Percentiles rank a stretch among this genome's conserved stretches.
Conservation (phyloP, 2,113 vertebrate species). For the Nothobranchius kuhntae region DNA sequence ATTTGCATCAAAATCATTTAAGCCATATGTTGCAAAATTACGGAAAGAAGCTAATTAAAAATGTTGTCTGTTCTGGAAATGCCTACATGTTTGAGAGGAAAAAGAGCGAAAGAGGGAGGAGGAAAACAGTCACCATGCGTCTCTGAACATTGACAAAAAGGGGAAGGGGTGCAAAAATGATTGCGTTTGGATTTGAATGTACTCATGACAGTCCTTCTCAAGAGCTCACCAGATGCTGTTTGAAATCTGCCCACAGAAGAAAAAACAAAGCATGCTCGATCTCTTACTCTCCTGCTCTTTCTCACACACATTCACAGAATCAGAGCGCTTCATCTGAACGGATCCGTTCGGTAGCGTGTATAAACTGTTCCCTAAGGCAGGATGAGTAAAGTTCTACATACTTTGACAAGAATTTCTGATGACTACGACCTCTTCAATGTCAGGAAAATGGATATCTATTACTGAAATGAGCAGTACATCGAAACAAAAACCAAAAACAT, state of each 20-base stretch:
- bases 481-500: not conserved
- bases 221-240: slow-evolving; percentile 81
- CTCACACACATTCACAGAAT: slow-evolving; percentile 47
- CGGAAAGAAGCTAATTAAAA: slow-evolving; percentile 82
- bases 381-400: slow-evolving; percentile 27
- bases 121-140: slow-evolving; percentile 70
- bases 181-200: slow-evolving; percentile 74
- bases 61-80: slow-evolving; percentile 83
- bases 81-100: slow-evolving; percentile 78
- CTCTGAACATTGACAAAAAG: slow-evolving; percentile 65
- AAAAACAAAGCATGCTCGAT: slow-evolving; percentile 59
- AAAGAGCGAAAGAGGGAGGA: slow-evolving; percentile 50
- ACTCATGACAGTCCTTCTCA: slow-evolving; percentile 67
- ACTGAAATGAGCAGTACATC: not conserved
- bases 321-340: slow-evolving; percentile 51
- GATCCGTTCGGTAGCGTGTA: slow-evolving; percentile 37
- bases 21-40: slow-evolving; percentile 89
- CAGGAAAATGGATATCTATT: slow-evolving; percentile 9
- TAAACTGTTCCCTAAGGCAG: slow-evolving; percentile 36
- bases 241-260: slow-evolving; percentile 79
- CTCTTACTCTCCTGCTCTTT: slow-evolving; percentile 36
- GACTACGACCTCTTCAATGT: slow-evolving; percentile 19
- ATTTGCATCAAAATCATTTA: slow-evolving; percentile 93
- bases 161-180: slow-evolving; percentile 58
- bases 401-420: slow-evolving; percentile 39